Percentiles rank a stretch among this genome's conserved stretches.
Evolutionary conservation across 2,888 invertebrate species (phyloP).

Genomic region (Charanyca ferruginea): DNA sequence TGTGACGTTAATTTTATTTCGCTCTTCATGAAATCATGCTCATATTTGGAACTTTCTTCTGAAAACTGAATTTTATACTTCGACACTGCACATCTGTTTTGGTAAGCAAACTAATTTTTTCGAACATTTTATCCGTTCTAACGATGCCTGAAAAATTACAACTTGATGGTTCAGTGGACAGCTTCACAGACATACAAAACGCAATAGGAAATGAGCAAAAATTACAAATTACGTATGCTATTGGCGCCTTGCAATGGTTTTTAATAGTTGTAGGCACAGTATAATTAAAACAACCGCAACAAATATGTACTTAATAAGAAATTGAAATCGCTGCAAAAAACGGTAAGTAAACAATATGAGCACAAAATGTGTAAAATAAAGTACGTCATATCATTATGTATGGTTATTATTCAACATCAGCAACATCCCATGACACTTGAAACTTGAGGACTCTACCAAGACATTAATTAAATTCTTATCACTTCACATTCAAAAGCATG

Average conservation of each 20-base stretch:
- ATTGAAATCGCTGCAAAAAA: conserved; percentile 61
- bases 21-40: conserved; percentile 70
- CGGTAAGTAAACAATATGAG: conserved; percentile 49
- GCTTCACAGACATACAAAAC: conserved; percentile 34
- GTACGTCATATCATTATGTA: conserved; percentile 27
- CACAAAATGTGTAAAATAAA: conserved; percentile 22
- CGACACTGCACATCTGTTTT: conserved; percentile 49
- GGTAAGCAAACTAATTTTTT: conserved; percentile 68
- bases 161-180: conserved; percentile 52
- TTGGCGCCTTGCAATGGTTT: conserved; percentile 29
- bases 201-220: conserved; percentile 38
- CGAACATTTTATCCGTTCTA: background rate
- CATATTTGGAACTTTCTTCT: conserved; percentile 74
- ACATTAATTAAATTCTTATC: background rate
- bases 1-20: conserved; percentile 71
- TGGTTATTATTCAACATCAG: conserved; percentile 11
- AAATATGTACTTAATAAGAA: conserved; percentile 58
- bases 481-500: background rate
- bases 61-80: conserved; percentile 57
- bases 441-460: background rate
- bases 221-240: conserved; percentile 40
- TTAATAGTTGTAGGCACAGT: conserved; percentile 37
- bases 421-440: background rate
- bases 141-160: conserved; percentile 30
- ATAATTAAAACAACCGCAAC: conserved; percentile 59